Conservation (phyloP, 1,140 invertebrate genomes). For the Drosophila bocqueti region DNA sequence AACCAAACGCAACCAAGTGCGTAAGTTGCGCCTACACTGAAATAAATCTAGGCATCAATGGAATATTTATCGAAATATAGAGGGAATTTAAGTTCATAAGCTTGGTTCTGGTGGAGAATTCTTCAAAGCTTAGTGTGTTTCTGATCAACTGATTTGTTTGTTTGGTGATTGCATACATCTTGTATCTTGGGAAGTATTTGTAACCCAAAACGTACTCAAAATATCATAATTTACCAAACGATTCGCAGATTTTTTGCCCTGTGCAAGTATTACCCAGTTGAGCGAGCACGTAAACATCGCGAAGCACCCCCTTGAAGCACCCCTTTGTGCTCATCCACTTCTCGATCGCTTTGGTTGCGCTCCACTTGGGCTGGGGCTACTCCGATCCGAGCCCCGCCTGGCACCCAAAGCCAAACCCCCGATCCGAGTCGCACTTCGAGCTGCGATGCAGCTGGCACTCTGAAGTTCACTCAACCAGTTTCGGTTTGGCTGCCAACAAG, state of each 20-base stretch:
- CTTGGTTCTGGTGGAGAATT: not conserved
- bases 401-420: constrained; percentile 19
- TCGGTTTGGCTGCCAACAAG: constrained; percentile 65
- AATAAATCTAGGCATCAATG: not conserved
- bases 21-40: constrained; percentile 5
- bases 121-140: not conserved
- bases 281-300: constrained; percentile 1
- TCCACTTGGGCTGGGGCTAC: constrained; percentile 49
- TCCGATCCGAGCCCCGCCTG: constrained; percentile 27
- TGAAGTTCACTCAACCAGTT: constrained; percentile 77
- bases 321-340: not conserved
- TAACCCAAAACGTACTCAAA: no score
- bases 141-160: no score
- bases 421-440: constrained; percentile 30
- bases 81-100: not conserved
- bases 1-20: constrained; percentile 11
- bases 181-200: no score
- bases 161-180: no score
- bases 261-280: constrained; percentile 1
- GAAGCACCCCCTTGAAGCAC: not conserved
- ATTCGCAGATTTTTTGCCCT: no score
- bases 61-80: no score
- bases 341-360: constrained; percentile 50
- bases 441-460: constrained; percentile 35
- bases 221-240: no score